These are phyloP conservation scores for Sebastes schlegelii DNA, from an alignment of 2,113 vertebrate species.

Conservation along the genomic window DNA sequence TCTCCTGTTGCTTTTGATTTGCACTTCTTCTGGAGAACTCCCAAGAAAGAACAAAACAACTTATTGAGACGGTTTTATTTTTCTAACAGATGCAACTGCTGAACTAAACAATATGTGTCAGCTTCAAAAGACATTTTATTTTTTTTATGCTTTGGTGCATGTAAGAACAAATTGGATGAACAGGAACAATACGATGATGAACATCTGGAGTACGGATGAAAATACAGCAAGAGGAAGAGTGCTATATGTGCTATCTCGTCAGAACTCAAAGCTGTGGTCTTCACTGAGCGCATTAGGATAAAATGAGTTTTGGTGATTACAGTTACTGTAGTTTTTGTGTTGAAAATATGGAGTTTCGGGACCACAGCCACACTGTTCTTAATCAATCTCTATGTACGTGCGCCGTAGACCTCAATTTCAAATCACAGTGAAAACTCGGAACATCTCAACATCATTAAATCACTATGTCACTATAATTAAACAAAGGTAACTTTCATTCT, in stretches of 20 bases:
- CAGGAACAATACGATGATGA: background rate
- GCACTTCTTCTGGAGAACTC: background rate
- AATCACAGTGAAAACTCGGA: no score
- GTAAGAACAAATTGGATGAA: background rate
- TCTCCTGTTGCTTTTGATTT: constrained; percentile 8
- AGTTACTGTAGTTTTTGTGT: background rate
- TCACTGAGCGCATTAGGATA: background rate
- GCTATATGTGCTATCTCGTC: background rate
- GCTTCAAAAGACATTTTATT: background rate
- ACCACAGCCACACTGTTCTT: background rate
- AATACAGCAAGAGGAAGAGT: background rate
- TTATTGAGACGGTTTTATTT: background rate
- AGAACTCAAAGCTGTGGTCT: background rate
- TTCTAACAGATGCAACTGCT: background rate
- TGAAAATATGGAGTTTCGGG: background rate
- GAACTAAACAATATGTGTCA: background rate
- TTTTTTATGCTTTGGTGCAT: background rate
- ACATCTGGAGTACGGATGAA: background rate
- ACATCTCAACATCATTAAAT: background rate
- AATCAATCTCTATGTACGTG: background rate
- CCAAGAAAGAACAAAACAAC: background rate
- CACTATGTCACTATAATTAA: background rate
- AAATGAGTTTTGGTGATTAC: background rate
- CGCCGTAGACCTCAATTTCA: background rate
- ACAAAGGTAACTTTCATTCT: background rate